Conservation (phyloP, 2,888 invertebrate species). For the Ceriagrion tenellum region DNA sequence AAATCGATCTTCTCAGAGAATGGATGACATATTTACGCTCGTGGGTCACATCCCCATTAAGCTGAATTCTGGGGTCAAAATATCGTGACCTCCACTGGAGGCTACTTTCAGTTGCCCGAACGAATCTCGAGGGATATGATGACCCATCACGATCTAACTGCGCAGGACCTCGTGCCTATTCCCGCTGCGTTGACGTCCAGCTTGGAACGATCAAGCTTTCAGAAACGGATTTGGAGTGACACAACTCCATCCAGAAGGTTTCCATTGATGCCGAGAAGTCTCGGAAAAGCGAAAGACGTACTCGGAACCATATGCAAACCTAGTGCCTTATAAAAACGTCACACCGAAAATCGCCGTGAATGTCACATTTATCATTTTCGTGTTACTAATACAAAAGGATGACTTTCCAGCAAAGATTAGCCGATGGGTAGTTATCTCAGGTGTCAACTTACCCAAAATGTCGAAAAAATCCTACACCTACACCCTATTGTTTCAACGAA, state of each 20-base stretch:
- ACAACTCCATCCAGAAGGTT: not conserved
- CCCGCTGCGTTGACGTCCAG: not conserved
- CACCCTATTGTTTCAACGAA: too few species aligned
- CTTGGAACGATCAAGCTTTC: slow-evolving; percentile 2
- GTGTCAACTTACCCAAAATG: too few species aligned
- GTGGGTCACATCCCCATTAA: slow-evolving; percentile 2
- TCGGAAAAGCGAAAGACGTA: not conserved
- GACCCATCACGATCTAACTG: slow-evolving; percentile 10
- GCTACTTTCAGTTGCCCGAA: not conserved
- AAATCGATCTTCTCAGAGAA: not conserved
- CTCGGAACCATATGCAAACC: not conserved
- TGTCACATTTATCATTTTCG: too few species aligned
- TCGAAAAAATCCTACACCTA: too few species aligned
- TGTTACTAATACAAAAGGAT: too few species aligned
- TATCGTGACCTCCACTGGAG: not conserved
- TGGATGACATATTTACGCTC: not conserved
- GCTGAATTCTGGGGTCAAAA: slow-evolving; percentile 11
- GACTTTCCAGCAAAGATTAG: too few species aligned
- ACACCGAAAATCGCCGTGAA: too few species aligned
- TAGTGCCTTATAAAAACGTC: not conserved
- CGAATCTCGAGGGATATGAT: not conserved
- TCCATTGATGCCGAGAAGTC: not conserved
- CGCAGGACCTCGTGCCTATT: not conserved
- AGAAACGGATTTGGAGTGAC: not conserved
- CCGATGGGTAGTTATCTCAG: too few species aligned